These are phyloP conservation scores for Catocala nupta DNA, from an alignment of 2,888 invertebrate species.

Conservation along the genomic window DNA sequence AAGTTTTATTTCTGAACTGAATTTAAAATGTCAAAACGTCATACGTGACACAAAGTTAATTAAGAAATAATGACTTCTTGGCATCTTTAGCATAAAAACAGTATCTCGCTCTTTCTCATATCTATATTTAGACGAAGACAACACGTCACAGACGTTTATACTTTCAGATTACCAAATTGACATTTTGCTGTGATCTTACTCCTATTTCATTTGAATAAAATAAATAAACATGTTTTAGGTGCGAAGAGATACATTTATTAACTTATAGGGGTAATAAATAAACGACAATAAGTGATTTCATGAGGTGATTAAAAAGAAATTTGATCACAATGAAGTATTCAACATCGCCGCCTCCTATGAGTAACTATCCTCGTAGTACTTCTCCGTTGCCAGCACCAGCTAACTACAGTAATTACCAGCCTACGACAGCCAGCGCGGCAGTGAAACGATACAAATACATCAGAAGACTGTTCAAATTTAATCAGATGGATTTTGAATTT, in stretches of 20 bases:
- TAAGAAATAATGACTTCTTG: no score
- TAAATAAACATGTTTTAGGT: constrained; percentile 50
- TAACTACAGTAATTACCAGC: constrained; percentile 89
- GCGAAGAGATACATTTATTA: constrained; percentile 12
- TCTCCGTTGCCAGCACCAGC: constrained; percentile 91
- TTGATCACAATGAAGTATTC: constrained; percentile 86
- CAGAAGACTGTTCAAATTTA: constrained; percentile 94
- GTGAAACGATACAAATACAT: constrained; percentile 96
- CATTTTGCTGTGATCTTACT: constrained; percentile 38
- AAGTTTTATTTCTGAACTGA: constrained; percentile 33
- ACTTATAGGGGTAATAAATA: constrained; percentile 23
- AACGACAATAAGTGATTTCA: constrained; percentile 28
- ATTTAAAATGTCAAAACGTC: constrained; percentile 23
- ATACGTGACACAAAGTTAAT: constrained; percentile 3
- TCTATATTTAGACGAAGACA: constrained; percentile 7
- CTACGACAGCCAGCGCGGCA: constrained; percentile 92
- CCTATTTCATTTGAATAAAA: constrained; percentile 32
- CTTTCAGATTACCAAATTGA: constrained; percentile 34
- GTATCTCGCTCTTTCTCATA: constrained; percentile 1
- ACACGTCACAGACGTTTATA: constrained; percentile 21
- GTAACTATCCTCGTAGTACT: constrained; percentile 85
- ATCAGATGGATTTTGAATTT: constrained; percentile 99
- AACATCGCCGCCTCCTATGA: constrained; percentile 87
- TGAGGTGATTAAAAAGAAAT: constrained; percentile 33
- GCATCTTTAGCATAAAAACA: constrained; percentile 11